A percentile compares a stretch with the other conserved stretches of the same genome.
phyloP scores from a whole-genome alignment of 2,888 invertebrate species.

The Tholera decimalis region DNA sequence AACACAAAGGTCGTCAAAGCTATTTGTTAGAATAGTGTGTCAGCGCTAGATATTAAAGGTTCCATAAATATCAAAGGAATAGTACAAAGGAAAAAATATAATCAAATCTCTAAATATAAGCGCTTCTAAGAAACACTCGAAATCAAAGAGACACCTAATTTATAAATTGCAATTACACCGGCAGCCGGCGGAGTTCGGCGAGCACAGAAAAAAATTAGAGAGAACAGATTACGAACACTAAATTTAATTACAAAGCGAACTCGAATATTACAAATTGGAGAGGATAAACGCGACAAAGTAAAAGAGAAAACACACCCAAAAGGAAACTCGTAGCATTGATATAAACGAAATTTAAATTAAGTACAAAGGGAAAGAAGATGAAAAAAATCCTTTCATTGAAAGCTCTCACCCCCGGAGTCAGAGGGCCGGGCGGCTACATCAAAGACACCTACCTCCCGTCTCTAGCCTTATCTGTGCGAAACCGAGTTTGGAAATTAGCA shows the following conservation, averaged over 20 bases:
- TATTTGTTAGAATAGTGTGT: slow-evolving; percentile 62
- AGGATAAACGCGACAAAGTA: slow-evolving; percentile 91
- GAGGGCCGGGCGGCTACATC: slow-evolving; percentile 90
- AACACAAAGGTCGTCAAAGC: slow-evolving; percentile 50
- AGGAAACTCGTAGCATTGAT: slow-evolving; percentile 91
- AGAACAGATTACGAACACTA: slow-evolving; percentile 90
- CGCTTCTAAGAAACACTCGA: slow-evolving; percentile 79
- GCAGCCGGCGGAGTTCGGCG: slow-evolving; percentile 77
- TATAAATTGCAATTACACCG: slow-evolving; percentile 89
- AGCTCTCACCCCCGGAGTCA: slow-evolving; percentile 90
- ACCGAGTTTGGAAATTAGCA: slow-evolving; percentile 91
- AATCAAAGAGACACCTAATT: slow-evolving; percentile 88
- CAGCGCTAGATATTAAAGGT: slow-evolving; percentile 64
- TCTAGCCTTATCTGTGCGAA: slow-evolving; percentile 89
- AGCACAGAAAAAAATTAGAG: slow-evolving; percentile 81
- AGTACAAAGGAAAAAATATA: slow-evolving; percentile 78
- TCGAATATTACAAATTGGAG: slow-evolving; percentile 90
- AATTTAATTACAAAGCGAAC: slow-evolving; percentile 91
- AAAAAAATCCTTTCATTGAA: slow-evolving; percentile 92
- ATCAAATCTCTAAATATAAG: slow-evolving; percentile 80
- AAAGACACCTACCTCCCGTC: slow-evolving; percentile 89
- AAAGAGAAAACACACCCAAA: slow-evolving; percentile 90
- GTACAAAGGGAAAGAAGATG: slow-evolving; percentile 91
- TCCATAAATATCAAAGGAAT: slow-evolving; percentile 73
- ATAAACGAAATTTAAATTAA: slow-evolving; percentile 92